These are phyloP conservation scores for Trachelipus rathkii DNA, from an alignment of 1,140 invertebrate genomes.

Conservation along the genomic window DNA sequence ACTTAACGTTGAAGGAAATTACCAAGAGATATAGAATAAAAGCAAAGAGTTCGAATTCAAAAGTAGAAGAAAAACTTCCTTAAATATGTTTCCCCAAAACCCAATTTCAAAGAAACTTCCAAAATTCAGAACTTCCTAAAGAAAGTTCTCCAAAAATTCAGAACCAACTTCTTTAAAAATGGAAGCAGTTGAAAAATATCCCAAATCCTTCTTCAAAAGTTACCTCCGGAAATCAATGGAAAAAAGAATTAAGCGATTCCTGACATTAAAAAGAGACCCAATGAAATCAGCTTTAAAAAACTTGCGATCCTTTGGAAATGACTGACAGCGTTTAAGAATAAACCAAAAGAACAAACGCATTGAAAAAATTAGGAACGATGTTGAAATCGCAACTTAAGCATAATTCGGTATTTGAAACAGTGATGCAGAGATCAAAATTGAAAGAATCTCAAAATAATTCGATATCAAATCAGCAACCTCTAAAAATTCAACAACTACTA, in stretches of 20 bases:
- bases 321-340: neutral
- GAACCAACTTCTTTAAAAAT: no score
- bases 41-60: neutral
- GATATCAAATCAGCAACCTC: neutral
- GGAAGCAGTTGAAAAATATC: neutral
- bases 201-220: neutral
- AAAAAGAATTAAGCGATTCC: no score
- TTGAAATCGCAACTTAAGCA: neutral
- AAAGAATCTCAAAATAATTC: neutral
- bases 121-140: neutral
- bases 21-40: neutral
- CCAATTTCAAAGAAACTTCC: neutral
- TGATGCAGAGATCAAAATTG: neutral
- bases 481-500: neutral
- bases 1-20: neutral
- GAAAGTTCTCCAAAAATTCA: no score
- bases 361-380: neutral
- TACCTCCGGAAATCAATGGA: no score
- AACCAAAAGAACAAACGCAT: neutral
- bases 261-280: no score
- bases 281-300: no score
- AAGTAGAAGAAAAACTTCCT: neutral
- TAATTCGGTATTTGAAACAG: no score
- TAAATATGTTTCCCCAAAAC: neutral
- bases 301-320: no score